Percentiles rank a stretch among this genome's conserved stretches.
Conservation (phyloP, 2,113 vertebrate genomes). For the Pao palembangensis region DNA sequence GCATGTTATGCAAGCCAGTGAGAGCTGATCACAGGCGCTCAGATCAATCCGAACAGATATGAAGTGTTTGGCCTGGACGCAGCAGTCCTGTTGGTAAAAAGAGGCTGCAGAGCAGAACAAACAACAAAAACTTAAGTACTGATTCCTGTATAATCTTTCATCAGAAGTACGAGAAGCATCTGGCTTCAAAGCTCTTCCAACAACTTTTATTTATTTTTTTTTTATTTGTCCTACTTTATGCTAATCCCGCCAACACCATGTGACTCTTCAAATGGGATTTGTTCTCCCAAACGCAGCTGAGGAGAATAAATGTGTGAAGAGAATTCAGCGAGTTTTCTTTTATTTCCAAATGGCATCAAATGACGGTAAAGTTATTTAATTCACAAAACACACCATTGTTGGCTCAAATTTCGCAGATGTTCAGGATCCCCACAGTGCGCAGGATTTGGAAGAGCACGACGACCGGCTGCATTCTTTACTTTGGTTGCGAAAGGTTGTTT, state of each 20-base stretch:
- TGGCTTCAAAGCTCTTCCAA: constrained; percentile 72
- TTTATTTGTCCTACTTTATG: constrained; percentile 78
- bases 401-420: too few relatives aligned
- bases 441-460: neutral
- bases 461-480: too few relatives aligned
- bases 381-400: too few relatives aligned
- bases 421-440: neutral
- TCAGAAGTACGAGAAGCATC: constrained; percentile 70
- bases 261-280: constrained; percentile 24
- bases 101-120: constrained; percentile 16
- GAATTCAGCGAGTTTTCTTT: constrained; percentile 28
- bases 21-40: too few relatives aligned
- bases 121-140: constrained; percentile 49
- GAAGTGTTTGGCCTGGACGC: neutral
- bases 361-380: too few relatives aligned
- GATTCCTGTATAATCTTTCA: constrained; percentile 70
- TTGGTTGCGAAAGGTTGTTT: neutral
- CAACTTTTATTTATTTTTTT: constrained; percentile 58
- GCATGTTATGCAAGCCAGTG: too few relatives aligned
- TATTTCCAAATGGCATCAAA: neutral
- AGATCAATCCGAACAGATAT: neutral
- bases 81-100: constrained; percentile 13
- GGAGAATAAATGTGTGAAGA: constrained; percentile 1
- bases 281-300: constrained; percentile 14
- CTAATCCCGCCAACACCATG: constrained; percentile 66